Conservation (phyloP, 2,888 invertebrate genomes). For the Phasia obesa region DNA sequence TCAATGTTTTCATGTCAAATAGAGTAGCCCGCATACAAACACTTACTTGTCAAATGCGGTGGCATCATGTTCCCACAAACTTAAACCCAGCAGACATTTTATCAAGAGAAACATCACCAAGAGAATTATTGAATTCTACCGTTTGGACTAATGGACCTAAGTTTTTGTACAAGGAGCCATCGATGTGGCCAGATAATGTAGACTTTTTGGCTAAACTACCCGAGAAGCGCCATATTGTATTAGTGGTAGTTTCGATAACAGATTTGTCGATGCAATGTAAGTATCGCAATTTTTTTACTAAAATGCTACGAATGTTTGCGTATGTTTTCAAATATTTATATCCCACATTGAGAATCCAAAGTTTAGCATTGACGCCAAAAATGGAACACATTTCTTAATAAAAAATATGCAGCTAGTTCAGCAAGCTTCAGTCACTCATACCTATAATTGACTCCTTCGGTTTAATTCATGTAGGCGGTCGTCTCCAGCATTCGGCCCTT, state of each 20-base stretch:
- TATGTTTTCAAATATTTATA: conserved; percentile 27
- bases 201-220: conserved; percentile 50
- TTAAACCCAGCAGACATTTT: conserved; percentile 20
- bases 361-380: conserved; percentile 1
- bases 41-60: conserved; percentile 52
- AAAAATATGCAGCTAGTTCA: neutral
- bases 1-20: conserved; percentile 30
- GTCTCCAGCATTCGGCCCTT: conserved; percentile 14
- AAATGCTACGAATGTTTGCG: conserved; percentile 12
- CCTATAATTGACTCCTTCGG: conserved; percentile 50
- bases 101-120: conserved; percentile 58
- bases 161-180: conserved; percentile 3
- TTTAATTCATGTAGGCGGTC: conserved; percentile 55
- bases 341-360: conserved; percentile 6
- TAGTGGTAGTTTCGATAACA: neutral
- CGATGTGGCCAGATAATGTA: no score
- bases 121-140: conserved; percentile 35
- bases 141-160: conserved; percentile 33
- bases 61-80: conserved; percentile 58
- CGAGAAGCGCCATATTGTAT: conserved; percentile 52
- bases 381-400: conserved; percentile 20
- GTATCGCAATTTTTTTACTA: conserved; percentile 37
- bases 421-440: conserved; percentile 26
- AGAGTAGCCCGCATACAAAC: conserved; percentile 44
- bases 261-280: conserved; percentile 36